Evolutionary conservation across 1,140 invertebrate genomes (phyloP).

Genomic region (Zelostemma sp.): DNA sequence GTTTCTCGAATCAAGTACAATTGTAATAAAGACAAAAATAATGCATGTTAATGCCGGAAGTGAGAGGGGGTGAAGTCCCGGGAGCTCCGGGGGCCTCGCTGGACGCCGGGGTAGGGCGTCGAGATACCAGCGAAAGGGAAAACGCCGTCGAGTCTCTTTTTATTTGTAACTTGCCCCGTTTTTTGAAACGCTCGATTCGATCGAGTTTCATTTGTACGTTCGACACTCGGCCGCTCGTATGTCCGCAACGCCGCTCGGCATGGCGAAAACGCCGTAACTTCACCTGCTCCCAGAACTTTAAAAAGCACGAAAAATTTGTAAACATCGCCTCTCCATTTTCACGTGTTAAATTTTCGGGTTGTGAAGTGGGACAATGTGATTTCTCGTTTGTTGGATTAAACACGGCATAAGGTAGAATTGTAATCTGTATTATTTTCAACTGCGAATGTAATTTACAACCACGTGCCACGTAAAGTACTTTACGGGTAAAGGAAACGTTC

Average conservation of each 20-base stretch:
- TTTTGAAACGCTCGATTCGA: slow-evolving; percentile 64
- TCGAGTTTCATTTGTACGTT: slow-evolving; percentile 65
- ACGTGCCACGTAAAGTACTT: too few relatives aligned
- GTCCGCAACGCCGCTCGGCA: slow-evolving; percentile 17
- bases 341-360: slow-evolving; percentile 24
- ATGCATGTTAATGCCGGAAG: too few relatives aligned
- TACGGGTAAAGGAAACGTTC: too few relatives aligned
- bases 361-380: slow-evolving; percentile 41
- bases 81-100: slow-evolving; percentile 7
- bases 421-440: too few relatives aligned
- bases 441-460: too few relatives aligned
- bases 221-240: slow-evolving; percentile 45
- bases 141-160: slow-evolving; percentile 56
- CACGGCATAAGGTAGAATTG: slow-evolving; percentile 17
- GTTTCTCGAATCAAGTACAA: too few relatives aligned
- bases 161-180: slow-evolving; percentile 58
- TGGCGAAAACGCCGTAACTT: slow-evolving; percentile 38
- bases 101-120: slow-evolving; percentile 16
- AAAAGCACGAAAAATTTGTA: not conserved
- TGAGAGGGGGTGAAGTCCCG: too few relatives aligned
- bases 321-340: slow-evolving; percentile 7
- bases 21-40: too few relatives aligned
- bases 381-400: slow-evolving; percentile 43
- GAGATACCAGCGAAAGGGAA: slow-evolving; percentile 64
- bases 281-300: slow-evolving; percentile 8